Base-by-base conservation (phyloP, 1,140 invertebrate species). In the Agrypnia vestita region DNA sequence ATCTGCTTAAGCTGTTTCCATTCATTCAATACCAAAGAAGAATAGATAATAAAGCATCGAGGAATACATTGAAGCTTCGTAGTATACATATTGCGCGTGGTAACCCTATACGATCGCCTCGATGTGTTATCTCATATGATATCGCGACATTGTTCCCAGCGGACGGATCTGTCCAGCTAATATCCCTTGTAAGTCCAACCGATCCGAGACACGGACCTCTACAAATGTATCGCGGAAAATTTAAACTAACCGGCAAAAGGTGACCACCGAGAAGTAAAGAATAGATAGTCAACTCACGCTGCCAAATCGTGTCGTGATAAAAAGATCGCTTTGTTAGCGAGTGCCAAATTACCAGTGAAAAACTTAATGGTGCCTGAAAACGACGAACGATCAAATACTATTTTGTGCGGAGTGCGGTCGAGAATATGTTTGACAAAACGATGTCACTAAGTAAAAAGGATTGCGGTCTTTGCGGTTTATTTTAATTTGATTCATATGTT, bases 101-200 rank as follows among this genome's bases (percentile, higher is more conserved):
- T 73, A 44, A 55, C 69, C 69, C 69, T 73, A 19, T n/a, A 73
- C 19, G n/a, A 53, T 6, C 49, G 69, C 6, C 69, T 17, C 69
- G 47, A 73, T 43, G 49, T 55, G 47, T 73, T 73, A 73, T 73
- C 69, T 51, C 69, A 73, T 53, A 53, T 73, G 69, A 55, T 53
- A 73, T 73, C 69, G 51, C 47, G 51, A 73, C 69, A 73, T 73
- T 73, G 69, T 51, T 73, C 69, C 51, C 69, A 51, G 49, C 15
- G 19, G 69, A 53, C 69, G 47, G 47, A 73, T 73, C 47, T 73
- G 47, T 51, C 69, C 69, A 53, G 69, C 69, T 73, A 53, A 73
- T 73, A 55, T 73, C 47, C 69, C 69, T 73, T 73, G 69, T 73
- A 73, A 13, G 69, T 46, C 64, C 35, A 47, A 35, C 69, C 69